A percentile compares a stretch with the other conserved stretches of the same genome.
These are phyloP conservation scores for Sciurus carolinensis DNA, from an alignment of 2,797 vertebrate genomes.

Conservation along the genomic window DNA sequence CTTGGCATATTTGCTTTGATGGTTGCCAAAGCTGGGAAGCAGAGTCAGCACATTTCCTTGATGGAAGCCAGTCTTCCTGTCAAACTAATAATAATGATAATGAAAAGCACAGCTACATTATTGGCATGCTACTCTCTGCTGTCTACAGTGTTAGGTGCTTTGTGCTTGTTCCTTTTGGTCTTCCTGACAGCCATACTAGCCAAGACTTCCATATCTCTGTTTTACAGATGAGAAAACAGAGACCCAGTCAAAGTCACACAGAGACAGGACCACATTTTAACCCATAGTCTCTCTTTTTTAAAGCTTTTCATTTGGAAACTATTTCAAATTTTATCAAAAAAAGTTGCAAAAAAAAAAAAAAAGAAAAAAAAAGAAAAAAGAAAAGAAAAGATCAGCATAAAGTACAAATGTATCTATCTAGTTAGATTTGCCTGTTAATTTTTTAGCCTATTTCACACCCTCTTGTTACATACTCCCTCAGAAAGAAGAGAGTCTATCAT, in stretches of 20 bases:
- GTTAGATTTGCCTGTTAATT: not conserved
- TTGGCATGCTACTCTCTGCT: not conserved
- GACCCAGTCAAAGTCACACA: not conserved
- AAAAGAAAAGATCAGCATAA: not conserved
- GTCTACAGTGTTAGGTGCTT: not conserved
- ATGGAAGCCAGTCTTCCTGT: not conserved
- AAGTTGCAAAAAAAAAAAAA: not conserved
- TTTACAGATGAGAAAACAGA: not conserved
- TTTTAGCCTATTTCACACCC: not conserved
- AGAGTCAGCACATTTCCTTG: not conserved
- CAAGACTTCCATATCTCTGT: not conserved
- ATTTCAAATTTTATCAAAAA: constrained; percentile 9
- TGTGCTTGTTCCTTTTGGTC: not conserved
- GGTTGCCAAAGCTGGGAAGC: not conserved
- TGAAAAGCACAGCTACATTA: not conserved
- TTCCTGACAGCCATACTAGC: not conserved
- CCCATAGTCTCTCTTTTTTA: not conserved
- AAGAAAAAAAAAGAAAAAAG: not conserved
- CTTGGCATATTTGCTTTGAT: not conserved
- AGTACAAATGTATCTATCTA: not conserved
- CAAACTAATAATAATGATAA: not conserved
- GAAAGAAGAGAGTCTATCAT: not conserved
- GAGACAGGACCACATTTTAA: not conserved
- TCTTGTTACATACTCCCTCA: not conserved
- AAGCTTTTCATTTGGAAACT: not conserved